Conservation (phyloP, 2,888 invertebrate genomes). For the Gortyna flavago region DNA sequence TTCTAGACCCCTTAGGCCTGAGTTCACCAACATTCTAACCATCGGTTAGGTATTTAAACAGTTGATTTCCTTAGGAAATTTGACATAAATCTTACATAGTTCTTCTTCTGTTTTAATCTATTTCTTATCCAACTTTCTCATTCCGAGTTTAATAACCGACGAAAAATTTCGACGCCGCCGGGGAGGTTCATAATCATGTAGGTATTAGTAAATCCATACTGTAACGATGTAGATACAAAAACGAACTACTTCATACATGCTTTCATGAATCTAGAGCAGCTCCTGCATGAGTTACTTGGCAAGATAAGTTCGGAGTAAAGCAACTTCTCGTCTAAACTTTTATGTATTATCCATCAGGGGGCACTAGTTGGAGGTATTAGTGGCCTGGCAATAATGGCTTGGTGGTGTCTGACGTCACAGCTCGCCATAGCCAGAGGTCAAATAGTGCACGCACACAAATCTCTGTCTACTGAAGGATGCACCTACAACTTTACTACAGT, state of each 20-base stretch:
- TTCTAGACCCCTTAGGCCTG: too few relatives aligned
- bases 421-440: constrained; percentile 91
- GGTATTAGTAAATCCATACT: not conserved
- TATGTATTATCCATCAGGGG: constrained; percentile 79
- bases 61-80: too few relatives aligned
- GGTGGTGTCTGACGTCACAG: constrained; percentile 91
- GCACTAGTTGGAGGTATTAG: constrained; percentile 90
- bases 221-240: not conserved
- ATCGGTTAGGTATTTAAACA: too few relatives aligned
- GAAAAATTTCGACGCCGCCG: too few relatives aligned
- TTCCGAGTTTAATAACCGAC: too few relatives aligned
- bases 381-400: constrained; percentile 89
- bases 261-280: not conserved
- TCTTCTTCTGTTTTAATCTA: too few relatives aligned
- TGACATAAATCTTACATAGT: too few relatives aligned
- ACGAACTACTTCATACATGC: not conserved
- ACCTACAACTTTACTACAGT: constrained; percentile 90
- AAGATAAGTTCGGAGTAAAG: not conserved
- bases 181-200: not conserved
- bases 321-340: not conserved
- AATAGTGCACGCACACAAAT: constrained; percentile 92
- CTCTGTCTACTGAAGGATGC: constrained; percentile 91
- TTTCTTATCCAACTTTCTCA: too few relatives aligned
- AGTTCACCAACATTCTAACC: too few relatives aligned
- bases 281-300: not conserved